Conservation (phyloP, 2,888 invertebrate species). For the Spicauda simplicius region DNA sequence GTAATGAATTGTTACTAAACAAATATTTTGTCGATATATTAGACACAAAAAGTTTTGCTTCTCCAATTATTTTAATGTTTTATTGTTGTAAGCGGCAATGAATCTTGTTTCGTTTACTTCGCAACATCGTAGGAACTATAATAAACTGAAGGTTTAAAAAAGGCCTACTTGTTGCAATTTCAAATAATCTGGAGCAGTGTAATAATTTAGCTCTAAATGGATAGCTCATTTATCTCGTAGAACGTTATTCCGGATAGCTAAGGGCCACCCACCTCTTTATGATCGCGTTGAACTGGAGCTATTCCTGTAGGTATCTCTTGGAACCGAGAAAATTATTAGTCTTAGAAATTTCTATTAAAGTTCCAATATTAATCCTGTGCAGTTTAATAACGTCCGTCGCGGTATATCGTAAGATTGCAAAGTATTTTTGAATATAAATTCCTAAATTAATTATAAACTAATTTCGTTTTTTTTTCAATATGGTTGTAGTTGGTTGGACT, state of each 20-base stretch:
- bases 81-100: background rate
- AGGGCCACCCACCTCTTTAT: slow-evolving; percentile 35
- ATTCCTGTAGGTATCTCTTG: slow-evolving; percentile 1
- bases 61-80: background rate
- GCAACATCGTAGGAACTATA: background rate
- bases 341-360: slow-evolving; percentile 7
- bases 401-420: background rate
- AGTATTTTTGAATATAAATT: background rate
- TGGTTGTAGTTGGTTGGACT: no score
- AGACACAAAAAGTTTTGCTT: no score
- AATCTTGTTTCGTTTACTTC: background rate
- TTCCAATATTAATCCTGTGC: slow-evolving; percentile 2
- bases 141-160: background rate
- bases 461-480: no score
- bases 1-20: no score
- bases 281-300: slow-evolving; percentile 26
- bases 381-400: background rate
- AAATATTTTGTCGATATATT: no score
- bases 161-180: slow-evolving; percentile 5
- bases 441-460: no score
- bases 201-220: slow-evolving; percentile 12
- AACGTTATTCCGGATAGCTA: slow-evolving; percentile 22
- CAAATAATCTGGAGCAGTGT: slow-evolving; percentile 3
- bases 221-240: slow-evolving; percentile 22
- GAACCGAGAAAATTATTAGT: slow-evolving; percentile 1